These are phyloP conservation scores for Lasioglossum marginatum DNA, from an alignment of 2,888 invertebrate species.

Conservation along the genomic window DNA sequence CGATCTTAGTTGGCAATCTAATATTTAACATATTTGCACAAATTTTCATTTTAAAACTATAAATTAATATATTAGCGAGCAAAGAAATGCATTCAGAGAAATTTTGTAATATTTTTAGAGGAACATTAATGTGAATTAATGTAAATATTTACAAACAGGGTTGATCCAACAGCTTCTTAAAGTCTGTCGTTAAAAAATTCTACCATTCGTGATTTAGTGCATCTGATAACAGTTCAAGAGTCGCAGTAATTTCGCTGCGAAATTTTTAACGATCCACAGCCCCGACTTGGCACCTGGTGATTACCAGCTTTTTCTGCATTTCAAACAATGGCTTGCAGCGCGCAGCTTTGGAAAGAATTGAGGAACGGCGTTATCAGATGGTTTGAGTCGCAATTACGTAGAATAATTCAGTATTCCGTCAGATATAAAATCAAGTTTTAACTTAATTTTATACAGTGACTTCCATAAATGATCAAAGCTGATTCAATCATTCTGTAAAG, in stretches of 20 bases:
- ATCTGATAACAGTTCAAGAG: background rate
- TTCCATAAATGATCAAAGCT: no score
- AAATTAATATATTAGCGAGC: no score
- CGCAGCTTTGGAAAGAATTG: background rate
- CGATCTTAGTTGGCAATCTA: no score
- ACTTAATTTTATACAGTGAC: background rate
- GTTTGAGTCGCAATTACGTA: background rate
- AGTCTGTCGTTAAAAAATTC: background rate
- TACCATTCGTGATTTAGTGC: background rate
- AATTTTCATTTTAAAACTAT: no score
- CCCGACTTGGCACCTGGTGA: background rate
- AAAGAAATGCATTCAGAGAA: no score
- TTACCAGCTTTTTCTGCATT: constrained; percentile 10
- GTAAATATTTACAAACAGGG: background rate
- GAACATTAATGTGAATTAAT: no score
- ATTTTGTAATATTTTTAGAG: no score
- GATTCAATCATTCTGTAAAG: no score
- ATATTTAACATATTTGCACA: no score
- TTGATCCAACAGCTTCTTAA: background rate
- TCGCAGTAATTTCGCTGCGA: background rate
- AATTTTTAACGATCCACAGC: constrained; percentile 4
- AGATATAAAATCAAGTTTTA: background rate
- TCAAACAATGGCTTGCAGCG: background rate
- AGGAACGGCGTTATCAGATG: background rate
- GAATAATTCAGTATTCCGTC: background rate